Evolutionary conservation across 2,888 invertebrate species (phyloP), one percentile per base, ranked within the genome.

Genomic region (Myopa tessellatipennis): DNA sequence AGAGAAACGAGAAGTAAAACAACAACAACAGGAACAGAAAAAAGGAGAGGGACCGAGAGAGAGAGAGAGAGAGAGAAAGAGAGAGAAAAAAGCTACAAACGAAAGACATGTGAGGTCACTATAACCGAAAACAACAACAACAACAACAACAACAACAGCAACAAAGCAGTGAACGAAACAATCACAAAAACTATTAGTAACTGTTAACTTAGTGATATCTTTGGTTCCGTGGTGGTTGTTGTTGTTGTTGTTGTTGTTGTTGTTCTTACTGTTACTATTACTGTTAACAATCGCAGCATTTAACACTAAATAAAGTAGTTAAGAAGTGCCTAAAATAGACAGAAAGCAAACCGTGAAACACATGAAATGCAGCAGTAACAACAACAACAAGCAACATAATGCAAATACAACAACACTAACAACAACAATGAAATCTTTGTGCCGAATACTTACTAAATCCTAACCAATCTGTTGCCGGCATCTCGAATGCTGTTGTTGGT

Each of bases 251-350:
- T 38, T 65, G 61, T 58, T 58, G 61, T 26, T 61, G 61, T 61
- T 7, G 61, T 26, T 61, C 3, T 26, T 18, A 5, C 34, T 26
- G 8, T 61, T 61, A 18, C 61, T 61, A 18, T 61, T 26, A 38
- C 36, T 65, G 65, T 65, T 65, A 36, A 65, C 40, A 40, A 60
- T 61, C 84, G 84, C 81, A 84, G 85, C 84, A 83, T 83, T 83
- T 77, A 55, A 55, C 55, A 55, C 55, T 55, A 55, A 55, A 55
- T 55, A 16, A 55, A 55, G 16, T n/a, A 55, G 55, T 55, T 82
- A 84, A 84, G 84, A 84, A 85, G 84, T 84, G 84, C 85, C 84
- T 82, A 81, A 82, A 58, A 55, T 8, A 55, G 5, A 55, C 55
- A 4, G 16, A 55, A 55, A 14, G 55, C 14, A 55, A 2, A 4